Percentiles rank a stretch among this genome's conserved stretches.
These are phyloP conservation scores for Rhopalosiphum padi DNA, from an alignment of 1,140 invertebrate genomes.

Conservation along the genomic window DNA sequence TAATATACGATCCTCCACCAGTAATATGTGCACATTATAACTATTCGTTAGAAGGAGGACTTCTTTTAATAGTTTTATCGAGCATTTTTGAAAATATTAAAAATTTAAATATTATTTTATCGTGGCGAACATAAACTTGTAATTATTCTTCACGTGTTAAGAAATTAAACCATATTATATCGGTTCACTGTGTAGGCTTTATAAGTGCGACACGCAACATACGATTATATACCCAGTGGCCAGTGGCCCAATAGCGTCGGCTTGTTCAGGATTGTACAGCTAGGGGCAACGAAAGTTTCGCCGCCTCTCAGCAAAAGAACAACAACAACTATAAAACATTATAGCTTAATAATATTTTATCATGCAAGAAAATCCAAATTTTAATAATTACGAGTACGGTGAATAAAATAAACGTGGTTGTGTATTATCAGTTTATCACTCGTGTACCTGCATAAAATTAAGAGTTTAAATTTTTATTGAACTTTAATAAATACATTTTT, in stretches of 20 bases:
- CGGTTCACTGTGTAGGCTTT: background rate
- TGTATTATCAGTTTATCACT: too few species aligned
- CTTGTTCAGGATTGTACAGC: background rate
- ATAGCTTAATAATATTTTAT: background rate
- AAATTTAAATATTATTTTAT: background rate
- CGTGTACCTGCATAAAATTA: too few species aligned
- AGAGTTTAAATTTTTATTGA: too few species aligned
- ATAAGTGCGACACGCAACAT: background rate
- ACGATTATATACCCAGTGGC: background rate
- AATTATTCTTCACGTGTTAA: background rate
- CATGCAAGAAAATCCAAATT: too few species aligned
- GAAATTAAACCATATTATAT: background rate
- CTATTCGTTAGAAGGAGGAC: too few species aligned
- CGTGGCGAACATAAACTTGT: background rate
- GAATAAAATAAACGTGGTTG: too few species aligned
- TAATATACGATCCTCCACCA: too few species aligned
- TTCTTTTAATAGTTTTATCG: too few species aligned
- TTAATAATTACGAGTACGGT: too few species aligned
- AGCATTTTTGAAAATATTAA: background rate
- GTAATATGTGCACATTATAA: too few species aligned
- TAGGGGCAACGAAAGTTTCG: background rate
- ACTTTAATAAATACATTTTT: too few species aligned
- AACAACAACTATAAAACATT: background rate
- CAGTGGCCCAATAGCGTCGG: background rate
- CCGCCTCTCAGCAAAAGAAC: background rate